These are phyloP conservation scores for Hypselothyrea guttata DNA, from an alignment of 2,888 invertebrate genomes.

Conservation along the genomic window DNA sequence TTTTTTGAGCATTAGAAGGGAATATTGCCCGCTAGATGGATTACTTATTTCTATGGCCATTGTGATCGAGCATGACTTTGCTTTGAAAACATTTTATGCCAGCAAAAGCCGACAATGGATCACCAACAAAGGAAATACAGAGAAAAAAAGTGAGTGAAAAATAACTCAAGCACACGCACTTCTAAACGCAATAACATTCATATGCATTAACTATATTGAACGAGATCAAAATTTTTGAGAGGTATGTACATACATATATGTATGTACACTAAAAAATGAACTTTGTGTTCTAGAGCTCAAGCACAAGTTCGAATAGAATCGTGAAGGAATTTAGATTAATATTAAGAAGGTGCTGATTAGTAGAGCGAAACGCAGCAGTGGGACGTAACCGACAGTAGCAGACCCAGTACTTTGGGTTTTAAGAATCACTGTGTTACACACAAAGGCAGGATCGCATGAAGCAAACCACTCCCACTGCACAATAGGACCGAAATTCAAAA, in stretches of 20 bases:
- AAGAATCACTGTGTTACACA: no score
- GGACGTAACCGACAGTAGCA: no score
- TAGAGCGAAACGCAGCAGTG: no score
- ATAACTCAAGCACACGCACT: conserved; percentile 68
- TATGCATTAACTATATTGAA: conserved; percentile 1
- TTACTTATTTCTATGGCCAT: conserved; percentile 42
- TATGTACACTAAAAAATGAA: conserved; percentile 6
- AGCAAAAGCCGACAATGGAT: conserved; percentile 57
- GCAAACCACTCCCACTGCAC: no score
- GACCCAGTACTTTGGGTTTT: no score
- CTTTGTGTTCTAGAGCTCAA: conserved; percentile 9
- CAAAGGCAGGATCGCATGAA: no score
- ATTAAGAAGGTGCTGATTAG: no score
- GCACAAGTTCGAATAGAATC: no score
- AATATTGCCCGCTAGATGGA: conserved; percentile 7
- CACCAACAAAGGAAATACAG: conserved; percentile 52
- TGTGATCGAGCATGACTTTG: conserved; percentile 72
- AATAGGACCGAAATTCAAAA: no score
- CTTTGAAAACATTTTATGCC: conserved; percentile 76
- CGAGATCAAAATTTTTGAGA: no score
- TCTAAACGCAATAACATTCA: conserved; percentile 69
- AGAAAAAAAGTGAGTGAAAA: conserved; percentile 15
- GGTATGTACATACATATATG: conserved; percentile 1
- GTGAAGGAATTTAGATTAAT: no score
- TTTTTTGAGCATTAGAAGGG: conserved; percentile 71